A percentile compares a stretch with the other conserved stretches of the same genome.
Evolutionary conservation across 2,797 vertebrate genomes (phyloP).

Genomic region (Argentina silus): DNA sequence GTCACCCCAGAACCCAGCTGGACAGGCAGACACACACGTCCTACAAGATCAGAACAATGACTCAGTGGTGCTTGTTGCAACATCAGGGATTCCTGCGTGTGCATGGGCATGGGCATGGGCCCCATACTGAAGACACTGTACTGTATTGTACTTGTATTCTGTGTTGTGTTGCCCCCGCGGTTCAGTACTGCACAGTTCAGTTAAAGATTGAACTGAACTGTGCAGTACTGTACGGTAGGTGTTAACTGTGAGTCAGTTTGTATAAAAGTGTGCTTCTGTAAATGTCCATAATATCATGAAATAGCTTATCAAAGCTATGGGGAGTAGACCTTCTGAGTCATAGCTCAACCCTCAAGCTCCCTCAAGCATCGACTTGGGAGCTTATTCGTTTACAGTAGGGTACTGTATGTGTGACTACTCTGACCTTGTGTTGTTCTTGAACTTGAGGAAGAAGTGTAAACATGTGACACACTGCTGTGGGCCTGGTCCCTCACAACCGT

Average conservation of each 20-base stretch:
- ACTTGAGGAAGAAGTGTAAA: conserved; percentile 90
- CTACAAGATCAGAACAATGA: conserved; percentile 38
- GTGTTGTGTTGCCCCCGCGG: too few relatives aligned
- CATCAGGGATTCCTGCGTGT: neutral
- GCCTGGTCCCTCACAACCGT: conserved; percentile 92
- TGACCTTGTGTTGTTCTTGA: conserved; percentile 94
- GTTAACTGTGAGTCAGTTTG: neutral
- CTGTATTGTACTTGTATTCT: too few relatives aligned
- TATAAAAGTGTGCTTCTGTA: too few relatives aligned
- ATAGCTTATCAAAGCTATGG: neutral
- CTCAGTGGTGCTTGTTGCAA: neutral
- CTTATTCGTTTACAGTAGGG: neutral
- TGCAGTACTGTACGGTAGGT: neutral
- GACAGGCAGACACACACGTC: conserved; percentile 72
- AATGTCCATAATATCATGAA: too few relatives aligned
- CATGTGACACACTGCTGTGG: conserved; percentile 93
- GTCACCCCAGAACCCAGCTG: conserved; percentile 76
- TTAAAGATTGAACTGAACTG: too few relatives aligned
- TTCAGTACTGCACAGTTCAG: too few relatives aligned
- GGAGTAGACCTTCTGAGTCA: neutral
- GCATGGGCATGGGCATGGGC: too few relatives aligned
- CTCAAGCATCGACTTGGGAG: too few relatives aligned
- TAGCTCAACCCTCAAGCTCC: too few relatives aligned
- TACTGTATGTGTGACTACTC: conserved; percentile 11
- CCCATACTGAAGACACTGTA: neutral